Evolutionary conservation across 2,797 vertebrate genomes (phyloP), one percentile per base, ranked within the genome.

Genomic region (Avahi laniger): DNA sequence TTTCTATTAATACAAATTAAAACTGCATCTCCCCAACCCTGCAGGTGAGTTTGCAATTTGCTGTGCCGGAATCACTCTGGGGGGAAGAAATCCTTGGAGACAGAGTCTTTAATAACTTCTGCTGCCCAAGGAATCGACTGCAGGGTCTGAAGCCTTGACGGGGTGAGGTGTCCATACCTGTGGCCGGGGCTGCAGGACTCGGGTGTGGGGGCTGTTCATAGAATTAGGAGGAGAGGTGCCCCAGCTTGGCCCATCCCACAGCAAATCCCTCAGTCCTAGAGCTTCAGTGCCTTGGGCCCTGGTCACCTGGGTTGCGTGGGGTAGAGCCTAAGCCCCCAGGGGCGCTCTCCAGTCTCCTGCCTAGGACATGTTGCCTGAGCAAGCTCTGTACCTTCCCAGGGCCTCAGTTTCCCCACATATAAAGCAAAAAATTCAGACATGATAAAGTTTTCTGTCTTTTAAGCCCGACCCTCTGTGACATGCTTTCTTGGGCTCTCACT

Each of bases 81-180:
- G 75, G 92, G 65, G 87, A 72, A 97, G 67, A 91, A 93, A 57
- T 63, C 91, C 97, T 91, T 83, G 7, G 1, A 85, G 83, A 57
- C 87, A 94, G 93, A 85, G 89, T 79, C 89, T 96, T 93, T 94
- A 97, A 97, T 97, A 96, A 96, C 86, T 95, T 87, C 91, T 94
- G 86, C 91, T 87, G 78, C 88, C 93, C 91, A 80, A 94, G 91
- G 97, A 97, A 93, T 82, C 14, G 0, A 7, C 82, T 6, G 33
- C 75, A 57, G 35, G 52, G 43, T 63, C 85, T 20, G 54, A 41
- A 78, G 82, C 30, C 80, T 90, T 30, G 20, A 50, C 9, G 11
- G 46, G 61, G 15, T 59, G 61, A 38, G 50, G 35, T 41, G 38
- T 41, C 12, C 52, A n/a, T 2, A 43, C 41, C 22, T 33, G 65